Conservation (phyloP, 2,888 invertebrate genomes). For the Uropetala carovei region DNA sequence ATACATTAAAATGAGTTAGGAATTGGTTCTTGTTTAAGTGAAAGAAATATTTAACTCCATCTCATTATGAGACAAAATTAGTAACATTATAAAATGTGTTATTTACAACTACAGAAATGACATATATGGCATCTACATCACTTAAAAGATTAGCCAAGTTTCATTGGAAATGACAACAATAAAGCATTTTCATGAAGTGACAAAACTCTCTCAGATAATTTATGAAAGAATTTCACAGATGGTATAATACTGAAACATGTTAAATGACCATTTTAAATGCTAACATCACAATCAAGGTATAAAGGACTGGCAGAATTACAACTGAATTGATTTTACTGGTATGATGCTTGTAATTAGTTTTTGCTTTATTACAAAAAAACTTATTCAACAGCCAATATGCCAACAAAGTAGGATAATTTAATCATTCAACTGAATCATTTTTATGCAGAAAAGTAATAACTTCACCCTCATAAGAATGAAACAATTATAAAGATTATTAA, state of each 20-base stretch:
- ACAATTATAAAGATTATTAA: conserved; percentile 10
- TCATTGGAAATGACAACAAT: conserved; percentile 30
- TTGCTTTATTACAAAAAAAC: conserved; percentile 35
- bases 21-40: conserved; percentile 61
- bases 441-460: background rate
- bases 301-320: background rate
- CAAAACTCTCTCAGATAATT: conserved; percentile 2
- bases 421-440: background rate
- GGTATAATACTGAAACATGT: conserved; percentile 50
- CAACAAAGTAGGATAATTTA: conserved; percentile 5
- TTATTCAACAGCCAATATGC: background rate
- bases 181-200: conserved; percentile 40
- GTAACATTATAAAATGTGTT: conserved; percentile 55
- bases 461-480: conserved; percentile 11
- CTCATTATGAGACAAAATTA: conserved; percentile 61
- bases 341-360: conserved; percentile 17
- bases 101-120: conserved; percentile 60
- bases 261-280: conserved; percentile 45
- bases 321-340: background rate
- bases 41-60: conserved; percentile 61
- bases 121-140: conserved; percentile 46
- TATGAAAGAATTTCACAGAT: conserved; percentile 24
- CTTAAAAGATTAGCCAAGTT: conserved; percentile 40
- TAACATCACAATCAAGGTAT: conserved; percentile 45
- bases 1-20: conserved; percentile 57